Conservation (phyloP, 2,113 vertebrate genomes). For the Benitochromis conjunctus region DNA sequence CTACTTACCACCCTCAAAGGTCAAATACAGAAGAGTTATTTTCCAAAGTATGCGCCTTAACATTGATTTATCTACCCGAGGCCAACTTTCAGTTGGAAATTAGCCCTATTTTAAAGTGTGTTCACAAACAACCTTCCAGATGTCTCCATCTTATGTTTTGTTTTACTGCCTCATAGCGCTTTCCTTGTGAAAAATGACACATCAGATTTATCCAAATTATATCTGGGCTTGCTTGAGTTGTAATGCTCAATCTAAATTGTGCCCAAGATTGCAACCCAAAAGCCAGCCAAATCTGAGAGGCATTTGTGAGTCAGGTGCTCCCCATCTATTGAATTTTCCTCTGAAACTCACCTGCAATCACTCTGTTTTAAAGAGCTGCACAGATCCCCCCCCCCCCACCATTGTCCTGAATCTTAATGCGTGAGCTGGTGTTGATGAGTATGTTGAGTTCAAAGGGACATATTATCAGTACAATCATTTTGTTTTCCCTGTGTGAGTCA, state of each 20-base stretch:
- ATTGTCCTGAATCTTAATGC: constrained; percentile 4
- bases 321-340: background rate
- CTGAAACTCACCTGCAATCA: background rate
- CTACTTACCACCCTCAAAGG: background rate
- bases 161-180: background rate
- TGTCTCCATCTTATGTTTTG: background rate
- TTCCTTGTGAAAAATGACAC: background rate
- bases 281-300: background rate
- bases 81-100: background rate
- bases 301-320: background rate
- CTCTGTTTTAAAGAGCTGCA: background rate
- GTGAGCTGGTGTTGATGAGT: background rate
- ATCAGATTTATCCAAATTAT: background rate
- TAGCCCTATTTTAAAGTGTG: background rate
- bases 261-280: background rate
- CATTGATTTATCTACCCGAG: background rate
- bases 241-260: background rate
- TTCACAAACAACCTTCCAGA: background rate
- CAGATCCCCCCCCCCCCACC: background rate
- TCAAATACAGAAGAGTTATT: background rate
- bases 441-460: background rate
- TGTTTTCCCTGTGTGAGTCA: background rate
- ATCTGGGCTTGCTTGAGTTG: background rate
- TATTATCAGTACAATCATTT: background rate
- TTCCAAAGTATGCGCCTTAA: background rate